Evolutionary conservation across 2,113 vertebrate species (phyloP).

Genomic region (Ictidomys tridecemlineatus): DNA sequence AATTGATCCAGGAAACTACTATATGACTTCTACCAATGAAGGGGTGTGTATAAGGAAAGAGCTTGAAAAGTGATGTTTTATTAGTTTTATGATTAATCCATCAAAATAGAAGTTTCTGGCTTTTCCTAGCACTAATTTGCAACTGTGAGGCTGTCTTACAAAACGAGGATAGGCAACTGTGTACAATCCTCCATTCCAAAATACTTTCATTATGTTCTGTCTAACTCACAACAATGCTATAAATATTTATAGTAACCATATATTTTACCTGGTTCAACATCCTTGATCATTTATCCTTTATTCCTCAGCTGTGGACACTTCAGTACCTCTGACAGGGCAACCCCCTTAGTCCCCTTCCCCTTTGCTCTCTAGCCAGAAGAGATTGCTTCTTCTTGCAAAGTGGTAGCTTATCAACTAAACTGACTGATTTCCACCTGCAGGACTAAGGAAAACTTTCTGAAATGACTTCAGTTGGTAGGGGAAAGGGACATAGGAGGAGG

Average conservation of each 20-base stretch:
- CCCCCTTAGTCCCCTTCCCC: not conserved
- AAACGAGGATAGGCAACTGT: not conserved
- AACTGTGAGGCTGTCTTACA: not conserved
- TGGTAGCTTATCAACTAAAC: not conserved
- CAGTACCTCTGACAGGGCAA: not conserved
- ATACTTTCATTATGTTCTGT: not conserved
- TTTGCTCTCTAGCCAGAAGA: slow-evolving; percentile 12
- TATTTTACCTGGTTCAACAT: not conserved
- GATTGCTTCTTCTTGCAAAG: not conserved
- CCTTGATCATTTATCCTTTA: not conserved
- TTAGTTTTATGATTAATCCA: not conserved
- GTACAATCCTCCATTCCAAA: not conserved
- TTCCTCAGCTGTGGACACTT: not conserved
- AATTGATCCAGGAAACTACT: not conserved
- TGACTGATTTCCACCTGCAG: not conserved
- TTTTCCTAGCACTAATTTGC: not conserved
- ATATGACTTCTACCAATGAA: rapidly evolving
- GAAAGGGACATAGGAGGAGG: not conserved
- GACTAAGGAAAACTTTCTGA: not conserved
- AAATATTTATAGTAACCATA: not conserved
- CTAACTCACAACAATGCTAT: not conserved
- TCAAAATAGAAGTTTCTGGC: not conserved
- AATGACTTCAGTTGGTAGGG: not conserved
- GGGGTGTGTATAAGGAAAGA: not conserved
- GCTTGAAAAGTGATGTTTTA: not conserved